Conservation (phyloP, 2,113 vertebrate genomes). For the Condylura cristata region DNA sequence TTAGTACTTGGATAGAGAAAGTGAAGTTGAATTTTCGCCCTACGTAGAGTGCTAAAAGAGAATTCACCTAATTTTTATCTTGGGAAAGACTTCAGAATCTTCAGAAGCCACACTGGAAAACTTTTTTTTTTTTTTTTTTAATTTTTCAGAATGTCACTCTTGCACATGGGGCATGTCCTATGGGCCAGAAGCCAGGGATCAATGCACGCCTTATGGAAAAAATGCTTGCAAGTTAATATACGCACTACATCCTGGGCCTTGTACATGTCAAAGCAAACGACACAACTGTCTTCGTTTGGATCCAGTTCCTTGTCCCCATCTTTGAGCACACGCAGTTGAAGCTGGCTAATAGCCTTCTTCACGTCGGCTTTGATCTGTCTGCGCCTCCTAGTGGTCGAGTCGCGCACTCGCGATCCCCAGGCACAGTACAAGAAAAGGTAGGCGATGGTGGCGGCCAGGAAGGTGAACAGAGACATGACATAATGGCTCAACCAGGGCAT, state of each 20-base stretch:
- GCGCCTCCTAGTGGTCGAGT: constrained; percentile 43
- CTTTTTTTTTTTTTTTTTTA: constrained; percentile 78
- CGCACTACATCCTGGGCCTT: constrained; percentile 62
- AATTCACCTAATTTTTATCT: not conserved
- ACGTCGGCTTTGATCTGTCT: constrained; percentile 67
- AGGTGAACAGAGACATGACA: constrained; percentile 84
- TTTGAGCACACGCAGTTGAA: constrained; percentile 72
- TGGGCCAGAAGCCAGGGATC: constrained; percentile 86
- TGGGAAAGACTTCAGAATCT: not conserved
- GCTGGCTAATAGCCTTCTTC: constrained; percentile 61
- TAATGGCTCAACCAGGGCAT: constrained; percentile 85
- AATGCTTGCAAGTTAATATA: constrained; percentile 78
- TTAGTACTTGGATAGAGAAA: not conserved
- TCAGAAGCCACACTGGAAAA: constrained; percentile 60
- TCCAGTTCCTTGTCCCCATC: constrained; percentile 74
- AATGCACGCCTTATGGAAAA: constrained; percentile 88
- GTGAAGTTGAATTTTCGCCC: constrained; percentile 43
- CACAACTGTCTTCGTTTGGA: constrained; percentile 56
- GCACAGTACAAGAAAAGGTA: constrained; percentile 78
- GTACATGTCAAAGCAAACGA: constrained; percentile 68
- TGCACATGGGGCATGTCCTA: constrained; percentile 87
- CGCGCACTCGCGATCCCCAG: constrained; percentile 33
- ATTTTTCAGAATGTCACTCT: constrained; percentile 85
- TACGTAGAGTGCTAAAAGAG: not conserved
- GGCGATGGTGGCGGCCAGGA: constrained; percentile 78